Conservation (phyloP, 1,140 invertebrate genomes). For the Calephelis virginiensis region DNA sequence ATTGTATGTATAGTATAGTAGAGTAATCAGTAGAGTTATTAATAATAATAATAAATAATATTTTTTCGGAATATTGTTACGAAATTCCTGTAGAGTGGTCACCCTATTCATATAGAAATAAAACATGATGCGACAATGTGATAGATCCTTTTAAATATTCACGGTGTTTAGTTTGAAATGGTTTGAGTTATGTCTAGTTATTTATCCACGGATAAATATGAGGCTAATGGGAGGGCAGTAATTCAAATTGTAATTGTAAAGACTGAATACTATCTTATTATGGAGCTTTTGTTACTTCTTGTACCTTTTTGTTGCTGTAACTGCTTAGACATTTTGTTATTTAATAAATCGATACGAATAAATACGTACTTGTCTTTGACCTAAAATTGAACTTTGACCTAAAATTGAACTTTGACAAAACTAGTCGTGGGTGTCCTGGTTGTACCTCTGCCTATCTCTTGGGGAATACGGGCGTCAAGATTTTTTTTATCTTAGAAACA, state of each 20-base stretch:
- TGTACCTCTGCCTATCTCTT: too few relatives aligned
- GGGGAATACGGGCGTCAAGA: too few relatives aligned
- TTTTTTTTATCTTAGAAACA: too few relatives aligned
- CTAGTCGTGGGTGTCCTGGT: too few relatives aligned
- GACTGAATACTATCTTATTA: slow-evolving; percentile 5
- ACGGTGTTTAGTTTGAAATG: slow-evolving; percentile 40
- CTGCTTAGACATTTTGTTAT: not conserved
- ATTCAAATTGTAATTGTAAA: slow-evolving; percentile 3
- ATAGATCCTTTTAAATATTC: slow-evolving; percentile 52
- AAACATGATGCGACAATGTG: slow-evolving; percentile 60
- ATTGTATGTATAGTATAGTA: too few relatives aligned
- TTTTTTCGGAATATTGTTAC: not conserved
- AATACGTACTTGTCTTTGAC: too few relatives aligned
- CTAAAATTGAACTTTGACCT: too few relatives aligned
- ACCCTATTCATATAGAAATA: slow-evolving; percentile 36
- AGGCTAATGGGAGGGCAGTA: not conserved
- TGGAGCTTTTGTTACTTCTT: not conserved
- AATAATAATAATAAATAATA: too few relatives aligned
- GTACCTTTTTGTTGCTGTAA: not conserved
- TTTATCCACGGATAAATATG: slow-evolving; percentile 27
- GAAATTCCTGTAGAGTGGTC: slow-evolving; percentile 9
- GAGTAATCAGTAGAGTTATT: too few relatives aligned
- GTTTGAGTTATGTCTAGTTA: slow-evolving; percentile 41
- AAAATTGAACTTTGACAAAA: too few relatives aligned
- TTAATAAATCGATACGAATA: not conserved